Evolutionary conservation across 2,888 invertebrate species (phyloP), one percentile per base, ranked within the genome.

Genomic region (Drosophila nr. medialis): DNA sequence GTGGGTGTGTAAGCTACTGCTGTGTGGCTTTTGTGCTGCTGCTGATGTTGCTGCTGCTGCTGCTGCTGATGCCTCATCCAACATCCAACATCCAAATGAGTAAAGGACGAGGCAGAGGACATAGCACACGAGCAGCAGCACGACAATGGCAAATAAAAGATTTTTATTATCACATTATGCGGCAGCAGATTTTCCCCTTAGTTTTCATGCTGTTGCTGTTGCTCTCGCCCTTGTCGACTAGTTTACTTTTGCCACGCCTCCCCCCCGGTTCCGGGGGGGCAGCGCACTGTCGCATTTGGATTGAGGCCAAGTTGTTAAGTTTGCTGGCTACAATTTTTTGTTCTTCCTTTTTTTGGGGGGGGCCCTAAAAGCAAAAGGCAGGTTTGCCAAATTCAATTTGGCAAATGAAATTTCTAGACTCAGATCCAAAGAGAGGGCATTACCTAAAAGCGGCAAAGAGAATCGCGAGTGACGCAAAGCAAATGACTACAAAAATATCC

Each of bases 91-190:
- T 36, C 58, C 71, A 79, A 70, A 75, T 75, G 71, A 75, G 75
- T 24, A 38, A 61, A 56, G 64, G 38, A 64, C 72, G 62, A 56
- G 59, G 18, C 58, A 24, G 54, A 60, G 59, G 45, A 45, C 42
- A 8, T 4, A 8, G 55, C 29, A 34, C 27, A 45, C 36, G 62
- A 55, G 27, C 34, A 60, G 72, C 55, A 59, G 64, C 64, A 71
- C 70, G 80, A 77, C 79, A 83, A 83, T 86, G 88, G 81, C 80
- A 89, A 89, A 86, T 86, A 86, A 89, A 82, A 86, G 87, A 89
- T 86, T 84, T 86, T 86, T 86, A 86, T 86, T 86, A 89, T 86
- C 89, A 84, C 89, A 86, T 86, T 86, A 86, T 86, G 86, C 86
- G 80, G 84, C 84, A 82, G 89, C 89, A 86, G 86, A 85, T 87